Base-by-base conservation (phyloP, 2,888 invertebrate genomes). In the Zygaena filipendulae region DNA sequence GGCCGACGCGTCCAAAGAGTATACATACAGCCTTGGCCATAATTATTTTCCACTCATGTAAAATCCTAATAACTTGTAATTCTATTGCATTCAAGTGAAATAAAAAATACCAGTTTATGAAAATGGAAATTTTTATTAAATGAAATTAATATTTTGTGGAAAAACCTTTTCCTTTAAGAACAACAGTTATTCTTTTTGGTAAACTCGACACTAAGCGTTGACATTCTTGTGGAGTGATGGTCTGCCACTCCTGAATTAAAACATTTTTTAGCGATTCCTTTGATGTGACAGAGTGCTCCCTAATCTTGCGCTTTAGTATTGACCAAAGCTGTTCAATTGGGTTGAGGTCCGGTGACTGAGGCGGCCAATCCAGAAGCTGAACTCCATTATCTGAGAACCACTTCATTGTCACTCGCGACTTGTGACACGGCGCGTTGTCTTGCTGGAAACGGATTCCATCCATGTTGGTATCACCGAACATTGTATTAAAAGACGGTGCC, bases 91-190 rank as follows among this genome's bases (percentile, higher is more conserved):
- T n/a, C n/a, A n/a, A n/a, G n/a, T n/a, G n/a, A n/a, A n/a, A n/a
- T n/a, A n/a, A n/a, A n/a, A n/a, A n/a, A n/a, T n/a, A n/a, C n/a
- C n/a, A n/a, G n/a, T n/a, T n/a, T n/a, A n/a, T n/a, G n/a, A n/a
- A n/a, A n/a, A n/a, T n/a, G n/a, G n/a, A n/a, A 9, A 21, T 9
- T 5, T 4, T 6, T 18, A 6, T 18, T 18, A 6, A 22, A 32
- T 23, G 28, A 32, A 28, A 32, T 25, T 32, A 32, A 28, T 32
- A 32, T 32, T 32, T 32, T 25, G 28, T 28, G 27, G 28, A 25
- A 24, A 27, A 27, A 32, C 27, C 32, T 27, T 30, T 30, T 18
- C 29, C 29, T 25, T 35, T 35, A 29, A 35, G 27, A 23, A 32
- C 25, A 29, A 32, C 35, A 32, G 29, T 23, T 27, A 36, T 27